Evolutionary conservation across 2,888 invertebrate species (phyloP), one percentile per base, ranked within the genome.

Genomic region (Trissolcus japonicus): DNA sequence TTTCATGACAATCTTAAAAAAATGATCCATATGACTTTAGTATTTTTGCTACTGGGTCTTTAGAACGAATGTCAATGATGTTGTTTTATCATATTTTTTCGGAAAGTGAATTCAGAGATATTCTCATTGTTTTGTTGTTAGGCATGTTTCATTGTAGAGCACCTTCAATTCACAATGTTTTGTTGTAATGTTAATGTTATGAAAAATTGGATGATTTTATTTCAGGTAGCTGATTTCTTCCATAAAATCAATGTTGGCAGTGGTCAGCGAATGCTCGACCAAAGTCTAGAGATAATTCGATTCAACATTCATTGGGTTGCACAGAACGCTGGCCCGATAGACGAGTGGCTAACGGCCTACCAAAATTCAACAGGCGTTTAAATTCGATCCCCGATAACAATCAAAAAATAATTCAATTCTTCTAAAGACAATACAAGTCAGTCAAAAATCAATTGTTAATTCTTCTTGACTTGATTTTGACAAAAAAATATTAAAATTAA

Each of bases 241-340:
- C 88, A 88, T 48, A 88, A 90, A 48, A 88, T 91, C 56, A 90
- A 92, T 62, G 90, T 92, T 17, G 92, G 92, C 2, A 91, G 92
- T 7, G 92, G 93, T 82, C 76, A 90, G 82, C 76, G 91, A 82
- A 94, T 95, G 0, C 91, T 94, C 13, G 91, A 93, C 35, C 93
- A 94, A 80, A 95, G 95, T 13, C 87, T 96, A 54, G 96, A 96
- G 89, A 94, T 92, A 1, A 95, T 96, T 21, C 93, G 93, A 11
- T 91, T 95, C 17, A 96, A 96, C 90, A 93, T 95, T 1, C 93
- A 94, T 77, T 96, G 96, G 96, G 94, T 96, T 51, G 87, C 90
- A 48, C 87, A 90, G 40, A 91, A 92, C 81, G 91, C 91, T 46
- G 89, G 90, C 0, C 87, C 89, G 40, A 90, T 93, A 35, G 90